Conservation (phyloP, 92 coral and sea anemone species). For the Porites rus region DNA sequence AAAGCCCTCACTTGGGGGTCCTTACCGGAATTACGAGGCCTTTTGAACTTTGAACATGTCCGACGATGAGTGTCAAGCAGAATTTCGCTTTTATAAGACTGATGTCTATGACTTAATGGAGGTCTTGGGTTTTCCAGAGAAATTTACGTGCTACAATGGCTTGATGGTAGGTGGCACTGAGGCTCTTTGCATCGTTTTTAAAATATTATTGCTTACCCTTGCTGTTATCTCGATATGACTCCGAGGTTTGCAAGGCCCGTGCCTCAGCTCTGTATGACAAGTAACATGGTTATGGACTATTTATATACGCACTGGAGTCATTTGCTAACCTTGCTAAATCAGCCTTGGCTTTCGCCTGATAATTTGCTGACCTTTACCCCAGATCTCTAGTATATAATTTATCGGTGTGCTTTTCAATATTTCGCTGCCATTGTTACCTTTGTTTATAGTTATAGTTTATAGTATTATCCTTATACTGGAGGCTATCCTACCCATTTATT, state of each 20-base stretch:
- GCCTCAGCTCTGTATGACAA: neutral
- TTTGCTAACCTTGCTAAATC: constrained; percentile 11
- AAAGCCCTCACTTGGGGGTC: neutral
- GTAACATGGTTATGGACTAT: too few species aligned
- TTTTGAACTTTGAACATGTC: too few species aligned
- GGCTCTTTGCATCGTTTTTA: neutral
- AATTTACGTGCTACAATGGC: too few species aligned
- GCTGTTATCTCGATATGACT: neutral
- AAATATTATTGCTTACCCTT: neutral
- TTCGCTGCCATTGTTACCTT: too few species aligned
- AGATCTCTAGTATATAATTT: too few species aligned
- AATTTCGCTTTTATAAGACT: too few species aligned
- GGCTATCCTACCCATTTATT: too few species aligned
- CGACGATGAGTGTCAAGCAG: too few species aligned
- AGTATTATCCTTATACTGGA: too few species aligned
- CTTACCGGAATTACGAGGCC: neutral
- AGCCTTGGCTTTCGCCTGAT: constrained; percentile 3
- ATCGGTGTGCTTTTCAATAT: too few species aligned
- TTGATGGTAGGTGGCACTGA: neutral
- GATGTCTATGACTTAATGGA: neutral
- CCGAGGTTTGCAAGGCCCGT: neutral
- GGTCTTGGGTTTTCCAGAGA: neutral
- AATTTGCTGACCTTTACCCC: neutral
- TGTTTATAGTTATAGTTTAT: too few species aligned
- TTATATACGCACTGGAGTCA: neutral